A percentile compares a stretch with the other conserved stretches of the same genome.
These are phyloP conservation scores for Lamproptera curius DNA, from an alignment of 2,888 invertebrate species.

Conservation along the genomic window DNA sequence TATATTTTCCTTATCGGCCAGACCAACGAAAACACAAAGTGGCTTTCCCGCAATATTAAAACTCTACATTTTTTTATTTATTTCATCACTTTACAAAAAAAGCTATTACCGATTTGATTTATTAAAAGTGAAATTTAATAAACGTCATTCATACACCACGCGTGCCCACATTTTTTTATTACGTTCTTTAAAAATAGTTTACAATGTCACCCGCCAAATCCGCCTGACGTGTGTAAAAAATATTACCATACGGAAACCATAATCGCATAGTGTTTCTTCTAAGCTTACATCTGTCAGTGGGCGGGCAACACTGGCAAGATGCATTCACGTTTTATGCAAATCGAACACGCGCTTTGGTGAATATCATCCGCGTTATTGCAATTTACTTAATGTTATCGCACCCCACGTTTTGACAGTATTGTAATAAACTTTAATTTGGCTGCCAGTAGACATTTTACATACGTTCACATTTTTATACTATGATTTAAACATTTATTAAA, in stretches of 20 bases:
- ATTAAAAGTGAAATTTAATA: constrained; percentile 22
- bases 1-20: no score
- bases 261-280: constrained; percentile 34
- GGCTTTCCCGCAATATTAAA: no score
- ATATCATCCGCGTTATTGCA: constrained; percentile 41
- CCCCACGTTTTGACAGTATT: constrained; percentile 17
- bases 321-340: constrained; percentile 64
- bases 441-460: no score
- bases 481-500: not conserved
- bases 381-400: constrained; percentile 29
- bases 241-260: constrained; percentile 63
- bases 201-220: constrained; percentile 35
- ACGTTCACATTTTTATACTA: no score
- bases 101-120: no score
- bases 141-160: constrained; percentile 29
- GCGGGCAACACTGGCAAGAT: constrained; percentile 44
- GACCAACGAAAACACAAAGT: no score
- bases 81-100: no score
- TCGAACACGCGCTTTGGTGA: constrained; percentile 36
- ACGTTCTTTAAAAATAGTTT: constrained; percentile 42
- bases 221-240: constrained; percentile 39
- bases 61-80: no score
- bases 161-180: constrained; percentile 65
- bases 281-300: constrained; percentile 59
- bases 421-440: constrained; percentile 2